Conservation (phyloP, 2,113 vertebrate genomes). For the Stercorarius parasiticus region DNA sequence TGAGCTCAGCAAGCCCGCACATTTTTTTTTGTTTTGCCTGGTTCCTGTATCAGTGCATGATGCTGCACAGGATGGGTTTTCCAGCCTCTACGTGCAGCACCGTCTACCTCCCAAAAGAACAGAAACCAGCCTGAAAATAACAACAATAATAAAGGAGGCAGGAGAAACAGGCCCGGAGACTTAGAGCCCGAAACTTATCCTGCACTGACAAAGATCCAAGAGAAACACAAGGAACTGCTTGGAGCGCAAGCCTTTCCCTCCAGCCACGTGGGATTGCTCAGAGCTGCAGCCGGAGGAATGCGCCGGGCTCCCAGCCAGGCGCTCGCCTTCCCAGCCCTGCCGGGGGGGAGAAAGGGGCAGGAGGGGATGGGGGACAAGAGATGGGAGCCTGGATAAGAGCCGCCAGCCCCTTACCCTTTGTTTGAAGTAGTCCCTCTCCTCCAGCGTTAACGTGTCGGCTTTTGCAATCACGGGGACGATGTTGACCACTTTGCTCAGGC, state of each 20-base stretch:
- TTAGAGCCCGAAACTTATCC: background rate
- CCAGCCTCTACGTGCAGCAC: background rate
- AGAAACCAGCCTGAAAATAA: background rate
- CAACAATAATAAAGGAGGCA: background rate
- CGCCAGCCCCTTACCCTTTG: conserved; percentile 79
- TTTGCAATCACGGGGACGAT: conserved; percentile 96
- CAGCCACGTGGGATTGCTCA: conserved; percentile 2
- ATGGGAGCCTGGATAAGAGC: background rate
- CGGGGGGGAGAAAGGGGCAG: background rate
- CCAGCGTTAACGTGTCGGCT: conserved; percentile 94
- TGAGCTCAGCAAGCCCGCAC: background rate
- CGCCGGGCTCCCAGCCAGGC: background rate
- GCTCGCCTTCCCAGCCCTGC: background rate
- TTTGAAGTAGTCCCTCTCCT: conserved; percentile 94
- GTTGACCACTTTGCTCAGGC: conserved; percentile 97
- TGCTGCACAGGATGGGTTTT: background rate
- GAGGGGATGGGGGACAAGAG: background rate
- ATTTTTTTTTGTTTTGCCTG: background rate
- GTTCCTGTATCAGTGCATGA: background rate
- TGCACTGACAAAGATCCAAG: conserved; percentile 48
- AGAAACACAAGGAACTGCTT: conserved; percentile 49
- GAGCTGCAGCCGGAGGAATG: conserved; percentile 20
- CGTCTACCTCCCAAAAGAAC: background rate
- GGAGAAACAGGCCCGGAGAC: background rate
- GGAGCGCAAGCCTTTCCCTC: background rate